Evolutionary conservation across 2,113 vertebrate genomes (phyloP).

Genomic region (Arothron firmamentum): DNA sequence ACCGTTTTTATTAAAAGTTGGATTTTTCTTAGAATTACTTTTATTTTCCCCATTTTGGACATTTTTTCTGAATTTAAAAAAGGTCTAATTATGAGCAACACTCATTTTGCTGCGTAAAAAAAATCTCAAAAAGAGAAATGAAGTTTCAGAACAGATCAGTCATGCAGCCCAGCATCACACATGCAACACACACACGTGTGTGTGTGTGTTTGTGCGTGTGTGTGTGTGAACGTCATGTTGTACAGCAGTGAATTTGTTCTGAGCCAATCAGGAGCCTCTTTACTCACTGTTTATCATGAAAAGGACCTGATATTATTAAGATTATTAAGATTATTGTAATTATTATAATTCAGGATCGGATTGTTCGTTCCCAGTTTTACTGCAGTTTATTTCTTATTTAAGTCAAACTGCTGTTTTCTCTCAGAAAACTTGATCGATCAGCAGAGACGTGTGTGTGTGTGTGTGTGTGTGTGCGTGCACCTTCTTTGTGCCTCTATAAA

Average conservation of each 20-base stretch:
- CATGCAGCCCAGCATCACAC: conserved; percentile 6
- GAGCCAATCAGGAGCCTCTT: conserved; percentile 64
- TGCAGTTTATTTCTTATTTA: conserved; percentile 69
- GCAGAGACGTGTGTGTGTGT: neutral
- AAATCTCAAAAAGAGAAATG: no score
- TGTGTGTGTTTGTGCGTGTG: conserved; percentile 2
- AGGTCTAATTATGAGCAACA: no score
- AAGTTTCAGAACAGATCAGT: neutral
- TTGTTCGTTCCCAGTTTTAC: conserved; percentile 36
- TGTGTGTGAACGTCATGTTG: conserved; percentile 38
- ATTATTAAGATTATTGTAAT: conserved; percentile 59
- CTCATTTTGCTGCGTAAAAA: no score
- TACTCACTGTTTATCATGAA: conserved; percentile 70
- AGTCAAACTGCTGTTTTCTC: conserved; percentile 72
- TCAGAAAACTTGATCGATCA: conserved; percentile 62
- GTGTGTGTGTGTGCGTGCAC: neutral
- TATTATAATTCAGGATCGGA: conserved; percentile 52
- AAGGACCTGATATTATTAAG: conserved; percentile 78
- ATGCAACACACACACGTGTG: neutral
- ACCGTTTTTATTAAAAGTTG: no score
- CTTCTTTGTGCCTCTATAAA: neutral
- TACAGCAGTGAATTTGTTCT: conserved; percentile 59
- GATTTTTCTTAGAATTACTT: no score
- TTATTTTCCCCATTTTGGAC: no score
- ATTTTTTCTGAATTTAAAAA: no score